Evolutionary conservation across 2,888 invertebrate species (phyloP), one percentile per base, ranked within the genome.

Genomic region (Tinea semifulvella): DNA sequence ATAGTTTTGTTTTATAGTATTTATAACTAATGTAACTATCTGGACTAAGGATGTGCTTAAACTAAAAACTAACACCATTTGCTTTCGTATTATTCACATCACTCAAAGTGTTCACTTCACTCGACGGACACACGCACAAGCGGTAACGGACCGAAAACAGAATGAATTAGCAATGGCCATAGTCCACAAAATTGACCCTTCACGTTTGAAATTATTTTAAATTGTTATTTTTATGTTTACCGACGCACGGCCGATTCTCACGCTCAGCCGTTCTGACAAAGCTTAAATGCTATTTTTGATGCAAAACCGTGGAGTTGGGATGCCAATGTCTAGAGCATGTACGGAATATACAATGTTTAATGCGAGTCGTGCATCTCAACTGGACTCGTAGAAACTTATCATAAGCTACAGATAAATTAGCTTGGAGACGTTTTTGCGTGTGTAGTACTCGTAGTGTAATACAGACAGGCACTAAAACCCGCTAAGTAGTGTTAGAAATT

Each of bases 291-390:
- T 80, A 80, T 80, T 80, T 80, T 80, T 79, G 79, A 76, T 77
- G 76, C 76, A 73, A 69, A 75, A 74, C 67, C 71, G 73, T 65
- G 70, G 43, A 13, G 43, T 31, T 31, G 71, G 63, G 74, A 71
- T 74, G 76, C 74, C 79, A 80, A 79, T 76, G 79, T 79, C 79
- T 73, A 76, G 76, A 75, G 75, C 79, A 79, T 76, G 79, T 74
- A 76, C 57, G 70, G 79, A 80, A 80, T 80, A 80, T 79, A 79
- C 80, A 79, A 79, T 80, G 73, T 68, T 40, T 40, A 40, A 20
- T 13, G 11, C 20, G 40, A 14, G 14, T 11, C 22, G 10, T 40
- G 40, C 40, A 22, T 40, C 31, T 31, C 13, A 14, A 31, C 11
- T 31, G 6, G 31, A 7, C 13, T 7, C 31, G n/a, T n/a, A n/a